phyloP scores from a whole-genome alignment of 2,888 invertebrate genomes.

The Sarcophaga carnaria region DNA sequence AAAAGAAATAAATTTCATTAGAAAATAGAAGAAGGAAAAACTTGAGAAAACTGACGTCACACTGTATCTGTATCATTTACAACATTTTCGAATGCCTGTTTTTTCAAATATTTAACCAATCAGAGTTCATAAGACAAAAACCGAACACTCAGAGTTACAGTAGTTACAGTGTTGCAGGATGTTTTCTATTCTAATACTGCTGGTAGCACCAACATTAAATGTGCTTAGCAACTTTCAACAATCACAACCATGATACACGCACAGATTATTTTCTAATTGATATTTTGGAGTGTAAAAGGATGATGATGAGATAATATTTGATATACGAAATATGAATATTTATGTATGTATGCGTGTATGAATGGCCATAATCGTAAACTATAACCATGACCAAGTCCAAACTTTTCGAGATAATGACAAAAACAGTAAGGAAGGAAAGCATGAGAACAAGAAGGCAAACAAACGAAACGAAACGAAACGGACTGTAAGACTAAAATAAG shows the following conservation, averaged over 20 bases:
- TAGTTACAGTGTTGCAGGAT: no score
- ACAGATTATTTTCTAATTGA: constrained; percentile 7
- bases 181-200: not conserved
- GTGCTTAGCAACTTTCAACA: not conserved
- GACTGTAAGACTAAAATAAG: no score
- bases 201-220: not conserved
- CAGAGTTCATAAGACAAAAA: constrained; percentile 72
- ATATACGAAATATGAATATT: not conserved
- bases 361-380: not conserved
- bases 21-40: constrained; percentile 28
- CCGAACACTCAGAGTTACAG: not conserved
- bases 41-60: constrained; percentile 38
- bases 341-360: not conserved
- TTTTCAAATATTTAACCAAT: constrained; percentile 82
- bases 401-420: constrained; percentile 44
- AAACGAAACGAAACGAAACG: no score
- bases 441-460: not conserved
- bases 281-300: not conserved
- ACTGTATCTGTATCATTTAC: not conserved
- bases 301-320: not conserved
- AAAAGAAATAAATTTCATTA: constrained; percentile 62
- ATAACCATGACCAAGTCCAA: not conserved
- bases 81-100: constrained; percentile 75
- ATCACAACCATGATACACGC: constrained; percentile 32
- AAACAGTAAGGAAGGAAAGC: not conserved